Base-by-base conservation (phyloP, 1,140 invertebrate species). In the Drosophila melanica region DNA sequence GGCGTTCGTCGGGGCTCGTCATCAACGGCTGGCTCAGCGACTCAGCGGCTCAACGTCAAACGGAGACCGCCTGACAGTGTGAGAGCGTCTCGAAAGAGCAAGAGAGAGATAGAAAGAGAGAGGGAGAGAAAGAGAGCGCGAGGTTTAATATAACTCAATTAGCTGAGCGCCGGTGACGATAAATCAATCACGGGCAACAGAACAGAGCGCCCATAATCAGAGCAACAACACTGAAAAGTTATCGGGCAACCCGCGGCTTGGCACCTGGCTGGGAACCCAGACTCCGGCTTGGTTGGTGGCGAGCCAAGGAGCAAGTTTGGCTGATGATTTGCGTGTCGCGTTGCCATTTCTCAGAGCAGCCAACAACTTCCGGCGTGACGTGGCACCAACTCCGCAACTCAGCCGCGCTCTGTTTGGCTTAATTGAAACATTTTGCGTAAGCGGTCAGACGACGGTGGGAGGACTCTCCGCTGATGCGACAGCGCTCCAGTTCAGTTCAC, bases 401-500 rank as follows among this genome's bases (percentile, higher is more conserved):
- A 18, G 27, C 45, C 37, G 14, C 47, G 18, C 53, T 59, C 30
- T 65, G 51, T 66, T 42, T 60, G 58, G 42, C 81, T 86, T 87
- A 87, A 87, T 87, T 87, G 82, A 87, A 87, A 87, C 84, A 89
- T 87, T 87, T 89, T 87, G 81, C 81, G 81, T 87, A 89, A 81
- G 82, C 82, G 82, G 57, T 82, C 79, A 87, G 79, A 76, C 75
- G 58, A 64, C 20, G 67, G 67, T 68, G 70, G 64, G 70, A 73
- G 70, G 41, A 68, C 55, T 39, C 48, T 35, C 44, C 11, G 14
- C 33, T 23, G 42, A 35, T 41, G 35, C 35, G 51, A 16, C 54
- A 51, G 30, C 27, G 9, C 55, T 23, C 30, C 33, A 60, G 41
- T 44, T 47, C 18, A 39, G 44, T 42, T 64, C 39, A 62, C 69